These are phyloP conservation scores for Criorhina ranunculi DNA, from an alignment of 2,888 invertebrate species.

Conservation along the genomic window DNA sequence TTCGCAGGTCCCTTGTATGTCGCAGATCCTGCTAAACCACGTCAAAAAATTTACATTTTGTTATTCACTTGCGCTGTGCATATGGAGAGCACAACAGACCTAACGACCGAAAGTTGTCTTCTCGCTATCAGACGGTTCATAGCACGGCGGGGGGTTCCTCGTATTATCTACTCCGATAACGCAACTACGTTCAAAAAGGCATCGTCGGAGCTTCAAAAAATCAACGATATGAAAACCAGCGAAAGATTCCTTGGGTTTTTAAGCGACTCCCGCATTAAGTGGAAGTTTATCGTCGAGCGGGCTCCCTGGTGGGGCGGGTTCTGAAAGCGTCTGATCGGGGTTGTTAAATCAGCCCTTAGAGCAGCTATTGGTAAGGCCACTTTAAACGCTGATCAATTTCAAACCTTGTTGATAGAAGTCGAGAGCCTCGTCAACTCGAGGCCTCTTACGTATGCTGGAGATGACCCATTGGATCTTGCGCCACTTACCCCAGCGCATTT, in stretches of 20 bases:
- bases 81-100: conserved; percentile 26
- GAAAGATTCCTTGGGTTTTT: conserved; percentile 29
- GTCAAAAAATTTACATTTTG: conserved; percentile 41
- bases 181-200: conserved; percentile 35
- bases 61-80: conserved; percentile 51
- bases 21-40: background rate
- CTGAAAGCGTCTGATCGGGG: conserved; percentile 48
- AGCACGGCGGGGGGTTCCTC: conserved; percentile 32
- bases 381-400: conserved; percentile 32
- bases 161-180: conserved; percentile 37
- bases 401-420: conserved; percentile 35
- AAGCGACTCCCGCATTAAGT: conserved; percentile 1
- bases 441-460: conserved; percentile 26
- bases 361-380: conserved; percentile 23
- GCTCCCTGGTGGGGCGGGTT: no score
- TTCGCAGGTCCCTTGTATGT: conserved; percentile 51
- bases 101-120: conserved; percentile 41
- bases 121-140: conserved; percentile 38
- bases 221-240: background rate
- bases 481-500: conserved; percentile 33
- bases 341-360: conserved; percentile 38
- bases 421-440: conserved; percentile 38
- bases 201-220: conserved; percentile 2
- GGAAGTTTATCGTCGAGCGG: no score
- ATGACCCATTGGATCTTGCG: conserved; percentile 34